Evolutionary conservation across 2,888 invertebrate species (phyloP), one percentile per base, ranked within the genome.

Genomic region (Pandemis corylana): DNA sequence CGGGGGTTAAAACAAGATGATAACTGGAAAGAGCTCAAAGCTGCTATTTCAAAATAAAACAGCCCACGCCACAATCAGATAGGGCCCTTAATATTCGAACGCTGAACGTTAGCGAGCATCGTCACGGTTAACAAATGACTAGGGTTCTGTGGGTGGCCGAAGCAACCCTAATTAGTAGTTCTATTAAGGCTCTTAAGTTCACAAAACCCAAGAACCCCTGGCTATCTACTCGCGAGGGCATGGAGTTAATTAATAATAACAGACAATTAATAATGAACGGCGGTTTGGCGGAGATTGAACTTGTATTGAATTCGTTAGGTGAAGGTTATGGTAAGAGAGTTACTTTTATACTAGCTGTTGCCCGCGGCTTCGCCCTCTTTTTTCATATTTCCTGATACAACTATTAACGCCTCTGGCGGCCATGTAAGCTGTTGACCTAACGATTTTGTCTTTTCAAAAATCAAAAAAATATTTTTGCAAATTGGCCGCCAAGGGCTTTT

Each of bases 161-260:
- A n/a, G n/a, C 12, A 9, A 20, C 71, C 51, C 66, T 61, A 72
- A 72, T 72, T 67, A 62, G 61, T 20, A 42, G 61, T 12, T 42
- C 67, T 72, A 67, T 72, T 62, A 67, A 71, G 65, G 42, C 49
- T 15, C 20, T 66, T 51, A 42, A 42, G 56, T 20, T 51, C n/a
- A 51, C 51, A 51, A 36, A 51, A n/a, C 51, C 56, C 56, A 13
- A 46, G 46, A 15, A 56, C 9, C 56, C 9, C n/a, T 53, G n/a
- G 51, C 56, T 9, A 56, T 56, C 56, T 56, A n/a, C n/a, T 56
- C 20, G 56, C 56, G 56, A 9, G 56, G 7, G 6, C 20, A 56
- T 9, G 7, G 56, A 9, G 20, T 56, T 56, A 56, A 56, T 56
- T 56, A 56, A 56, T 56, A 56, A 56, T 56, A 56, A 56, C 56